Percentiles rank a stretch among this genome's conserved stretches.
These are phyloP conservation scores for Campoplex capitator DNA, from an alignment of 2,888 invertebrate species.

Conservation along the genomic window DNA sequence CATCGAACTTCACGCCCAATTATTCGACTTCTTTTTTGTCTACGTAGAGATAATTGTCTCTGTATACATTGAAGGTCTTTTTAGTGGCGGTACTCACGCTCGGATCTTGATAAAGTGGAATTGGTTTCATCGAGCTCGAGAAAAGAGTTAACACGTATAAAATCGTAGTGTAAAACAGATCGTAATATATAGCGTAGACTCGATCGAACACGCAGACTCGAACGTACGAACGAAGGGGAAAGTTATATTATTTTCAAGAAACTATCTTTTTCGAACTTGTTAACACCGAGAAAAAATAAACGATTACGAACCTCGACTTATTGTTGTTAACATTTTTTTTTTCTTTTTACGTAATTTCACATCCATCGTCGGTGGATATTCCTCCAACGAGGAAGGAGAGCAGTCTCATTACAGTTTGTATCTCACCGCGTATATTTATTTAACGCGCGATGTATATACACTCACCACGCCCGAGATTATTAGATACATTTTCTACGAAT, in stretches of 20 bases:
- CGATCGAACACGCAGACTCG: conserved; percentile 41
- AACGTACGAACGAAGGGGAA: conserved; percentile 73
- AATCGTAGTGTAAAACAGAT: conserved; percentile 15
- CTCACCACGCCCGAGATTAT: conserved; percentile 40
- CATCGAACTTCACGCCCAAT: conserved; percentile 26
- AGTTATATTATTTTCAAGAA: conserved; percentile 78
- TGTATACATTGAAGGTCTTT: conserved; percentile 12
- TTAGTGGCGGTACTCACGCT: conserved; percentile 23
- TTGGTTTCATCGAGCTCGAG: conserved; percentile 16
- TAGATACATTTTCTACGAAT: conserved; percentile 45
- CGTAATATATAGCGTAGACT: conserved; percentile 7
- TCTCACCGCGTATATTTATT: conserved; percentile 1
- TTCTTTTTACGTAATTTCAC: conserved; percentile 66
- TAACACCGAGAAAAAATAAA: conserved; percentile 46
- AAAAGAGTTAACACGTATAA: neutral
- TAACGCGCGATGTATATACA: conserved; percentile 35
- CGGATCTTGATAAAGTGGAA: conserved; percentile 45
- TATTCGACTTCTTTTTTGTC: conserved; percentile 23
- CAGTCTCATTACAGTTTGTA: conserved; percentile 34
- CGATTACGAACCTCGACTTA: conserved; percentile 46
- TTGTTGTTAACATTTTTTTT: conserved; percentile 47
- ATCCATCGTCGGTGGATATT: conserved; percentile 39
- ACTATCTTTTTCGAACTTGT: conserved; percentile 72
- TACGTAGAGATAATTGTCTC: conserved; percentile 25
- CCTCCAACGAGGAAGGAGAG: conserved; percentile 48